phyloP scores from a whole-genome alignment of 2,888 invertebrate genomes.

The Oscheius sp. region DNA sequence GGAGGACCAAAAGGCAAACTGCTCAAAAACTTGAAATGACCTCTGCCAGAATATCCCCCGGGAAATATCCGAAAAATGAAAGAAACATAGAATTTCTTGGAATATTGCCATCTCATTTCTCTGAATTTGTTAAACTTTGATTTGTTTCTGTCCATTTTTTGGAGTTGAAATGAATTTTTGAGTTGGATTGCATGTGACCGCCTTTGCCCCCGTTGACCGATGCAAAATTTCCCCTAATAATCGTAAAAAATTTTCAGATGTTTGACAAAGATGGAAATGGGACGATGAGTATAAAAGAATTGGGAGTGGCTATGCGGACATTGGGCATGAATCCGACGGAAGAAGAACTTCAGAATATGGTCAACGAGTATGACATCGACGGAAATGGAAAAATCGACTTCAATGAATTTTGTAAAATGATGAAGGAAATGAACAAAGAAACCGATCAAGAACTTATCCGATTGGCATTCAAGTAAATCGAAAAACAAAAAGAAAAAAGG shows the following conservation, averaged over 20 bases:
- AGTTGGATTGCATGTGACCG: no score
- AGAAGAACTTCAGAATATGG: conserved; percentile 71
- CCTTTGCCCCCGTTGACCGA: no score
- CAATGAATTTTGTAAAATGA: conserved; percentile 73
- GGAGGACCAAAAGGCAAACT: not conserved
- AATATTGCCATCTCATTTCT: no score
- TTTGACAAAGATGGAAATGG: conserved; percentile 74
- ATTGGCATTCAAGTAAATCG: conserved; percentile 71
- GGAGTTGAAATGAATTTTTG: no score
- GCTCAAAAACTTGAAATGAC: no score
- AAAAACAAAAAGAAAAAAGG: not conserved
- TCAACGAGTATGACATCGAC: conserved; percentile 72
- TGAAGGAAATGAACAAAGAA: conserved; percentile 74
- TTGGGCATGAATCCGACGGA: conserved; percentile 73
- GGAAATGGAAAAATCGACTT: conserved; percentile 74
- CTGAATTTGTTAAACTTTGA: no score
- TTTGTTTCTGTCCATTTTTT: no score
- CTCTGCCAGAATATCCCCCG: no score
- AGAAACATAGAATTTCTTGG: no score
- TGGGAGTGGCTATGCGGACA: conserved; percentile 73
- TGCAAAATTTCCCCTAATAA: not conserved
- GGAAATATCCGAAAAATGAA: no score
- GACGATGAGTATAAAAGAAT: conserved; percentile 73
- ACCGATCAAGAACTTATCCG: conserved; percentile 73
- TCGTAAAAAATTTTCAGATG: conserved; percentile 51